Evolutionary conservation across 2,113 vertebrate genomes (phyloP).

Genomic region (Probosciger aterrimus): DNA sequence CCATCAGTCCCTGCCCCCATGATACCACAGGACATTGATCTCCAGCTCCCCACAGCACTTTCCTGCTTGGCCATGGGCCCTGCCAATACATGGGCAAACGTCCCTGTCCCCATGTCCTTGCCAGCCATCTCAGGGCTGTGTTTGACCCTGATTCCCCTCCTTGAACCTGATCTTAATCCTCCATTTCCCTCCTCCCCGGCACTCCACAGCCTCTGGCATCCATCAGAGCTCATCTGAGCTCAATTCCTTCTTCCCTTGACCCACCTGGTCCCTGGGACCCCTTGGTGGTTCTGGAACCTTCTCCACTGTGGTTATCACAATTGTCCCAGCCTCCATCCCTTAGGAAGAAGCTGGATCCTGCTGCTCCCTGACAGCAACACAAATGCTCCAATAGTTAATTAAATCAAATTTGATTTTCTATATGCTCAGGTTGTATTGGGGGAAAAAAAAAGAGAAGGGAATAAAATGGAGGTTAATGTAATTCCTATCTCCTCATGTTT

Average conservation of each 20-base stretch:
- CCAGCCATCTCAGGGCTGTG: background rate
- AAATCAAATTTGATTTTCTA: background rate
- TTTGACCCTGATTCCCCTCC: background rate
- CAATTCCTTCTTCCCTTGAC: background rate
- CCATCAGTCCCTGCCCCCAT: background rate
- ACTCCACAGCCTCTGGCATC: background rate
- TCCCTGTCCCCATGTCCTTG: background rate
- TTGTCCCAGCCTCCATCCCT: fast-evolving
- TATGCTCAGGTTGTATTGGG: background rate
- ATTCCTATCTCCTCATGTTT: background rate
- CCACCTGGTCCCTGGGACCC: background rate
- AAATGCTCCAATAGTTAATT: background rate
- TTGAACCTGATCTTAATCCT: no score
- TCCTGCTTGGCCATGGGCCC: fast-evolving
- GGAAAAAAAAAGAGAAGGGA: background rate
- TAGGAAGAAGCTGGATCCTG: background rate
- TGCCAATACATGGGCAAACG: fast-evolving
- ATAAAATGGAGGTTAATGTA: background rate
- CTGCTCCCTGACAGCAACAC: background rate
- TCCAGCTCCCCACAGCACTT: background rate
- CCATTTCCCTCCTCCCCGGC: background rate
- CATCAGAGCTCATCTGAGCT: fast-evolving
- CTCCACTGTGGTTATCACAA: background rate
- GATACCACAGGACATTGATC: fast-evolving
- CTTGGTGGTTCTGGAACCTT: background rate